phyloP scores from a whole-genome alignment of 2,888 invertebrate genomes.

The Congeria kusceri region DNA sequence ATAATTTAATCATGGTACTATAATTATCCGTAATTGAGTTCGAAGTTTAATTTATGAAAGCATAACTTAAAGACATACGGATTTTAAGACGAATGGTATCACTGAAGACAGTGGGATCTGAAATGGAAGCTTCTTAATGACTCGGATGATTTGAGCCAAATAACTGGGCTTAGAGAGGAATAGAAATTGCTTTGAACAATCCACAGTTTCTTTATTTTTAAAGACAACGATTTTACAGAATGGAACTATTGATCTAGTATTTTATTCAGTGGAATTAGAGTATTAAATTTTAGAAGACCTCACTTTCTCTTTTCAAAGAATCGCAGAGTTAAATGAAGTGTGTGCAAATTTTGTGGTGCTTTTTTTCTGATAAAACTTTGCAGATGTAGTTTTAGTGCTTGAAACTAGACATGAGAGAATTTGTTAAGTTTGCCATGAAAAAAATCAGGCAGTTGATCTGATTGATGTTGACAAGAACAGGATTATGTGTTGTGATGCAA shows the following conservation, averaged over 20 bases:
- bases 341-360: not conserved
- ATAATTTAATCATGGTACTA: constrained; percentile 2
- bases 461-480: not conserved
- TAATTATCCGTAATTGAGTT: not conserved
- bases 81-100: not conserved
- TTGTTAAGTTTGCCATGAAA: no score
- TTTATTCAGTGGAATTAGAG: constrained; percentile 10
- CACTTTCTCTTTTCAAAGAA: constrained; percentile 1
- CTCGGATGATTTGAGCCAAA: not conserved
- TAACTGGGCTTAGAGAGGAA: constrained; percentile 4
- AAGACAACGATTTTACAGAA: not conserved
- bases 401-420: no score
- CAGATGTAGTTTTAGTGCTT: constrained; percentile 1
- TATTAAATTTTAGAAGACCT: constrained; percentile 10
- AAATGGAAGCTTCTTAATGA: constrained; percentile 6
- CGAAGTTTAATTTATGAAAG: not conserved
- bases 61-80: constrained; percentile 9
- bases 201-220: not conserved
- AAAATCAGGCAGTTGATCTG: not conserved
- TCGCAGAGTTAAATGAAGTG: constrained; percentile 7
- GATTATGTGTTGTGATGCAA: not conserved
- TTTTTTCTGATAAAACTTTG: constrained; percentile 2
- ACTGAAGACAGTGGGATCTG: not conserved
- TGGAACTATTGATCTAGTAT: constrained; percentile 4
- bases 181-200: constrained; percentile 2